These are phyloP conservation scores for Melinaea menophilus DNA, from an alignment of 2,888 invertebrate genomes.

Conservation along the genomic window DNA sequence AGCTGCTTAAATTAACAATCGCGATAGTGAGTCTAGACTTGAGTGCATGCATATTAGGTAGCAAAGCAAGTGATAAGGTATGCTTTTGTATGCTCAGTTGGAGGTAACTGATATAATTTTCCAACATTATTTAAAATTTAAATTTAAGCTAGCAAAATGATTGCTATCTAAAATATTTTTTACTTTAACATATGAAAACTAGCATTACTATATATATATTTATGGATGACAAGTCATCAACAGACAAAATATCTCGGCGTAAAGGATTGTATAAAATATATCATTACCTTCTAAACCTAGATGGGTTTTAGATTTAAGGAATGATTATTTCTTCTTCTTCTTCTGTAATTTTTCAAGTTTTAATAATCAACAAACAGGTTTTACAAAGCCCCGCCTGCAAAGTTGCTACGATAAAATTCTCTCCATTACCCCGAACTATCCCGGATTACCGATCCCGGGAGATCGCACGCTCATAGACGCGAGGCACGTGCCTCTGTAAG, in stretches of 20 bases:
- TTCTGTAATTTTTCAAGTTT: conserved; percentile 10
- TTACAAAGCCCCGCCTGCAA: conserved; percentile 30
- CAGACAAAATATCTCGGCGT: no score
- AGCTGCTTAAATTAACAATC: conserved; percentile 27
- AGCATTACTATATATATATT: no score
- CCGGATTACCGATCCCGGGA: conserved; percentile 33
- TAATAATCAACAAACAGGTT: conserved; percentile 26
- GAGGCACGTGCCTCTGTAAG: conserved; percentile 33
- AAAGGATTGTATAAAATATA: no score
- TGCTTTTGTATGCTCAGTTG: conserved; percentile 4
- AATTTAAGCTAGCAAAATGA: no score
- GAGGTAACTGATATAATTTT: conserved; percentile 2
- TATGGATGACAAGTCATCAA: no score
- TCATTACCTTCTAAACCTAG: no score
- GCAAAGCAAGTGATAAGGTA: conserved; percentile 12
- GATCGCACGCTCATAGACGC: conserved; percentile 29
- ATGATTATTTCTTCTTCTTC: no score
- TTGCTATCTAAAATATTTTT: no score
- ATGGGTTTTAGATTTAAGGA: no score
- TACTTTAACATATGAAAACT: no score
- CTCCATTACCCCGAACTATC: conserved; percentile 34
- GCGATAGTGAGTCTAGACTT: conserved; percentile 23
- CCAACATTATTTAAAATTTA: background rate
- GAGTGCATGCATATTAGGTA: conserved; percentile 20
- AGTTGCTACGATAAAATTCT: conserved; percentile 31